Evolutionary conservation across 2,888 invertebrate species (phyloP), one percentile per base, ranked within the genome.

Genomic region (Drosophila neutralis): DNA sequence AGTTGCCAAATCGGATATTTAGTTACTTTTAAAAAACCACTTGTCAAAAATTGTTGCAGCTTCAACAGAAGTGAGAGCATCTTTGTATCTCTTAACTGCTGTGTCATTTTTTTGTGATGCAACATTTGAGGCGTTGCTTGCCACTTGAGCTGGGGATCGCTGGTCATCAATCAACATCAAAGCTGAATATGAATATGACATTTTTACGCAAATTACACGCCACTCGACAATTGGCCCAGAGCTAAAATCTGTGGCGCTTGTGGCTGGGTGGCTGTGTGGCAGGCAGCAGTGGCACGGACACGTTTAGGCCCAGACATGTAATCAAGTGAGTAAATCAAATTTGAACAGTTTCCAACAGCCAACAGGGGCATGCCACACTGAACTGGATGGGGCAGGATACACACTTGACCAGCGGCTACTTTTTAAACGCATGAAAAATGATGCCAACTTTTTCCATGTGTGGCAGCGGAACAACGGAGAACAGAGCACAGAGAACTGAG

Each of bases 311-410:
- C 51, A 35, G 45, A 64, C 63, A 69, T 72, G 83, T 88, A 91
- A 91, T 90, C 91, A 91, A 91, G 91, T 90, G 91, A 90, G 91
- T 90, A 91, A 91, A 91, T 91, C 90, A 91, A 90, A 91, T 91
- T 90, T 89, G 87, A 88, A 91, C 91, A 91, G 83, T 89, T 86
- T 86, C 80, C 89, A 89, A 82, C 84, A 76, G 79, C 75, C 76
- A 73, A 59, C 13, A 61, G 54, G 57, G 58, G 54, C 45, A 45
- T 15, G 45, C 45, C 45, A 45, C 45, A 24, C 4, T 24, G 15
- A 2, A 24, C 29, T 0, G 21, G 21, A 31, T 2, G 56, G n/a
- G 45, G 31, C 33, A 31, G 21, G n/a, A 38, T 24, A 52, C 31
- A 52, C 69, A 73, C 65, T 78, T 75, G 72, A 75, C 73, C 78